Evolutionary conservation across 2,113 vertebrate genomes (phyloP), one percentile per base, ranked within the genome.

Genomic region (Macaca mulatta): DNA sequence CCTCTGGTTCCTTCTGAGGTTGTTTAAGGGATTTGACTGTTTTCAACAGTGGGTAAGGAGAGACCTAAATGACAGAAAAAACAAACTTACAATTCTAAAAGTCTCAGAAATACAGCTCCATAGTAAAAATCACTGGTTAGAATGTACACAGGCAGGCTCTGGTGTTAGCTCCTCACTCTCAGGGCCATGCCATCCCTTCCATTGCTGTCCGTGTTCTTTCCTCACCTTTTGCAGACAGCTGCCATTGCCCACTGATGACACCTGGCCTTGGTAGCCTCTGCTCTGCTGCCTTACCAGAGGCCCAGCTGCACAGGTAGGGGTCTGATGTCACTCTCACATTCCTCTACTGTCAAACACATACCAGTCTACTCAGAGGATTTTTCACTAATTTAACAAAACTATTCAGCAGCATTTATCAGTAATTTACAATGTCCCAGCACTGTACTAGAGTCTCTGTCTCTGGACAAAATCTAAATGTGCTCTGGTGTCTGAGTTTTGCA

Each of bases 401-500:
- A 55, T 64, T 88, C 11, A 77, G 50, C 13, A 67, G 45, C 59
- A 78, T 84, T 92, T 88, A 85, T n/a, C 11, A 91, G 86, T 67
- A 55, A 74, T 74, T 82, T 86, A 89, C 20, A 94, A 61, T 30
- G 82, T 35, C 84, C 17, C 30, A 83, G 72, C 22, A 40, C 45
- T 61, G 11, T 25, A 8, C 55, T 38, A n/a, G 45, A 6, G 22
- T 45, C 75, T 69, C 18, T 57, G 52, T 59, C n/a, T 35, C 45
- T 70, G 43, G 23, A 57, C 38, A 59, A 82, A 92, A 67, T 40
- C 87, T 48, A 85, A 84, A 75, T 30, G 5, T 22, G 43, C 25
- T 82, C 35, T 83, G 61, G 35, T 78, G 23, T 59, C 38, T 69
- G 38, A 82, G 64, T 93, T 97, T 86, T 94, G 64, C 80, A 95